A percentile compares a stretch with the other conserved stretches of the same genome.
These are phyloP conservation scores for Wiebesia pumilae DNA, from an alignment of 1,140 invertebrate genomes.

Conservation along the genomic window DNA sequence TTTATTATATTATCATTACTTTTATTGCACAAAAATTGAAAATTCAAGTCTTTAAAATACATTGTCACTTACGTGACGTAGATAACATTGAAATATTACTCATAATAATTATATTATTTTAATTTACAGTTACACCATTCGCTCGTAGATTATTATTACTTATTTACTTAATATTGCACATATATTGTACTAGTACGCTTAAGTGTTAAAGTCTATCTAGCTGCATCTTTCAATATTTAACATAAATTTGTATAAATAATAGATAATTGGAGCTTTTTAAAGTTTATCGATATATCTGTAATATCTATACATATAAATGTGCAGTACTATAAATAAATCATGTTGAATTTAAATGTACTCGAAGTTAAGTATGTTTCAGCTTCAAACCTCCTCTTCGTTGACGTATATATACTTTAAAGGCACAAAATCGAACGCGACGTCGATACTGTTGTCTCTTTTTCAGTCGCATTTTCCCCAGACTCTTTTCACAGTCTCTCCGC, in stretches of 20 bases:
- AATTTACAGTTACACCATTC: no score
- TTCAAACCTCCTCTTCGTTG: background rate
- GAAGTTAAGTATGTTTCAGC: background rate
- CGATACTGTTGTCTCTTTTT: background rate
- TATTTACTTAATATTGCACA: background rate
- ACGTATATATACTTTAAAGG: background rate
- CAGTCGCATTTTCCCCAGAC: background rate
- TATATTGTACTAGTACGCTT: background rate
- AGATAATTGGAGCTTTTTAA: background rate
- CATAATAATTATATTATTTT: no score
- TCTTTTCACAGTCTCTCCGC: background rate
- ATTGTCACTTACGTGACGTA: no score
- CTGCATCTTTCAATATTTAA: background rate
- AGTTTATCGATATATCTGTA: background rate
- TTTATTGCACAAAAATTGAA: no score
- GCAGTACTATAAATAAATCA: background rate
- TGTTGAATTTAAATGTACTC: background rate
- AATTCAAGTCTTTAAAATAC: no score
- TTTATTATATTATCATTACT: no score
- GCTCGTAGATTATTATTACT: background rate
- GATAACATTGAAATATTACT: no score
- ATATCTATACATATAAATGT: background rate
- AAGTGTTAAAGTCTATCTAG: background rate
- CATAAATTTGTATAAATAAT: background rate
- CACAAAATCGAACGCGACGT: constrained; percentile 4